A percentile compares a stretch with the other conserved stretches of the same genome.
Evolutionary conservation across 1,140 invertebrate genomes (phyloP).

Genomic region (Plectus sambesii): DNA sequence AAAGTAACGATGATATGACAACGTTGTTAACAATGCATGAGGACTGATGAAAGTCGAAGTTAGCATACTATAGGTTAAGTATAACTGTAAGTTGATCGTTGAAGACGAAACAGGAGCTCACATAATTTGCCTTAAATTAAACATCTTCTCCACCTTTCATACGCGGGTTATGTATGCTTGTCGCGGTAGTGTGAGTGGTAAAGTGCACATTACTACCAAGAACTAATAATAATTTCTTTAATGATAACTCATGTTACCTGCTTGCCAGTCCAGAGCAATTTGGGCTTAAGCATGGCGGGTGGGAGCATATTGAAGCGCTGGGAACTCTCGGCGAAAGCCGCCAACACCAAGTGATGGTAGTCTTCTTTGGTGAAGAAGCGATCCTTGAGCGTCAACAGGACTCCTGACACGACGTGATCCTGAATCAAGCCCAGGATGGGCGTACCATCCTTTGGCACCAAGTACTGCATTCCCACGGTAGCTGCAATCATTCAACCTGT

Average conservation of each 20-base stretch:
- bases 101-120: no score
- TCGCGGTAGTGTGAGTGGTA: no score
- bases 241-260: slow-evolving; percentile 62
- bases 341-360: slow-evolving; percentile 80
- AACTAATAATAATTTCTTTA: slow-evolving; percentile 5
- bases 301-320: slow-evolving; percentile 61
- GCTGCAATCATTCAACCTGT: slow-evolving; percentile 32
- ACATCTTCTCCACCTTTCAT: no score
- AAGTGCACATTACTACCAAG: no score
- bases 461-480: slow-evolving; percentile 59
- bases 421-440: slow-evolving; percentile 94
- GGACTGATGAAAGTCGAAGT: no score
- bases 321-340: slow-evolving; percentile 58
- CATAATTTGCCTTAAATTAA: no score
- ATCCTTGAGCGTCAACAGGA: slow-evolving; percentile 72
- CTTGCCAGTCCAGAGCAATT: slow-evolving; percentile 86
- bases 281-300: slow-evolving; percentile 78
- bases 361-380: slow-evolving; percentile 70
- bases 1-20: slow-evolving; percentile 15
- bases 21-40: slow-evolving; percentile 2
- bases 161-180: no score
- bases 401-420: slow-evolving; percentile 91
- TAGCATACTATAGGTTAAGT: no score
- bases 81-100: no score
- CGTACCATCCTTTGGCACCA: slow-evolving; percentile 95